Percentiles rank a stretch among this genome's conserved stretches.
Evolutionary conservation across 1,140 invertebrate genomes (phyloP).

Genomic region (Euwallacea similis): DNA sequence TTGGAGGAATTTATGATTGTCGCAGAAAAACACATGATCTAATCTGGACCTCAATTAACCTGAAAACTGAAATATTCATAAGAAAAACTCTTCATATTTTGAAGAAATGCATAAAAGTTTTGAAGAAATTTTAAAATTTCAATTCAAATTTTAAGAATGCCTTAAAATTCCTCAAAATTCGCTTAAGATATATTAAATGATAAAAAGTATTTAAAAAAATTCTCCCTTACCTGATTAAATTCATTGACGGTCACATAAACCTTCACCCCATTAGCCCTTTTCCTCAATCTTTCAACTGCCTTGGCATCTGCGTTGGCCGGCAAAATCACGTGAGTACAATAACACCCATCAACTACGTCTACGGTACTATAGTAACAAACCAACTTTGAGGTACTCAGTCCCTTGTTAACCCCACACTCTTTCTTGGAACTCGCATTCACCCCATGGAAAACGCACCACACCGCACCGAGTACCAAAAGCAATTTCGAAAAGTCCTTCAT

Average conservation of each 20-base stretch:
- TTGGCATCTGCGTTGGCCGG: conserved; percentile 44
- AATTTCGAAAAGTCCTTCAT: neutral
- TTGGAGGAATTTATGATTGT: too few relatives aligned
- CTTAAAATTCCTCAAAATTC: too few relatives aligned
- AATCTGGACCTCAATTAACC: too few relatives aligned
- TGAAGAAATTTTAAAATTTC: too few relatives aligned
- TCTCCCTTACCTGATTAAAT: conserved; percentile 49
- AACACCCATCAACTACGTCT: conserved; percentile 44
- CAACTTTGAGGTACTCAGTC: conserved; percentile 43
- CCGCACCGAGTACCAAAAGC: neutral
- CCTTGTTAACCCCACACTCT: conserved; percentile 4
- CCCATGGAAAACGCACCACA: neutral
- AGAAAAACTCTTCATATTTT: too few relatives aligned
- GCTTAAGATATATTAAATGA: too few relatives aligned
- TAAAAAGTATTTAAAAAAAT: neutral
- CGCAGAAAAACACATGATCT: too few relatives aligned
- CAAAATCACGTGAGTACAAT: conserved; percentile 49
- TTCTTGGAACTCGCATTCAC: neutral
- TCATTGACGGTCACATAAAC: conserved; percentile 48
- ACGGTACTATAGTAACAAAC: conserved; percentile 50
- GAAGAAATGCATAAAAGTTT: too few relatives aligned
- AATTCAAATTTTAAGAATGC: too few relatives aligned
- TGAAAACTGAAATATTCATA: too few relatives aligned
- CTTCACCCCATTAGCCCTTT: conserved; percentile 43
- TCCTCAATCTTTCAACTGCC: conserved; percentile 41